Base-by-base conservation (phyloP, 2,113 vertebrate species). In the Danionella cerebrum region DNA sequence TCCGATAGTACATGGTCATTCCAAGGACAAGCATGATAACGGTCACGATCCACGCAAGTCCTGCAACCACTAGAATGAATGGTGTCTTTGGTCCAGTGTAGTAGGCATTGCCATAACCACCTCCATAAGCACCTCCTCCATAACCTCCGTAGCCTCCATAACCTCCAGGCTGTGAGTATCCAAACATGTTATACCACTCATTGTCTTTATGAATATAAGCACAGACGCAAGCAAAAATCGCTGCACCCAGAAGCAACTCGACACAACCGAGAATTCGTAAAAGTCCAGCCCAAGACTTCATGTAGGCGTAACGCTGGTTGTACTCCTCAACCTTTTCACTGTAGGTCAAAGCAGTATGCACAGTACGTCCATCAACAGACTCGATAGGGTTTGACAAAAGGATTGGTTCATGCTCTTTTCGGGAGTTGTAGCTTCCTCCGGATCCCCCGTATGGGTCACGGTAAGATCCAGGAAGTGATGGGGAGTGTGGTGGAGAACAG, bases 1-100 rank as follows among this genome's bases (percentile, higher is more conserved):
- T 94, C 31, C 91, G 91, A 78, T 99, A 99, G 76, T 98, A 99
- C 93, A 97, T 93, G n/a, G 94, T 94, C 95, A 98, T 97, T 55
- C 96, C 96, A 22, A 99, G 83, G 11, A 93, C 94, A 3, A 99
- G 76, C 6, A 97, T 2, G 0, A 94, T 93, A 2, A 98, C 79
- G 0, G 96, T 98, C 63, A 89, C 81, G 4, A 99, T 0, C 95
- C 96, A 98, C 0, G 92, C 91, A 76, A 95, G 75, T 0, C 91
- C 95, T 0, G 90, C 94, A 39, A 88, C 90, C 69, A 98, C 96
- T 12, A 98, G 74, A 10, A 98, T 42, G 38, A 97, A 99, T 0
- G 96, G 90, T 0, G 96, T 99, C 69, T 93, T 94, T 67, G 96
- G 96, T 0, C 96, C 96, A 0, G 80, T 80, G 82, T 99, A 98